phyloP scores from a whole-genome alignment of 2,797 vertebrate species.

The Tokudaia tokunoshimensis region DNA sequence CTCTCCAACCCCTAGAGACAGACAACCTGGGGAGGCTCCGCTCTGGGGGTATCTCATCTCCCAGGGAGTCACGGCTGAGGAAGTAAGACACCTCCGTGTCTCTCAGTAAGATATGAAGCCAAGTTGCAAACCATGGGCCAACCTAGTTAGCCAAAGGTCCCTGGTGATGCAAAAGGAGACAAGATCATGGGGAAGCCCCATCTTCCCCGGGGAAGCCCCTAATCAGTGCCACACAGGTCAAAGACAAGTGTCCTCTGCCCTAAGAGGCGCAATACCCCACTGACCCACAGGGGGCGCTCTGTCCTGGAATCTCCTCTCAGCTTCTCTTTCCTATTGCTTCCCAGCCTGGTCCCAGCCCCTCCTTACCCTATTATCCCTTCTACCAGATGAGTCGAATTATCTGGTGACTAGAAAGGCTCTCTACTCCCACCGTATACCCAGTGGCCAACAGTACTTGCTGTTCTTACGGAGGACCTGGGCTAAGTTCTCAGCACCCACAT shows the following conservation, averaged over 20 bases:
- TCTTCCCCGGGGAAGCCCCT: background rate
- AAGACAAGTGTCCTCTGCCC: background rate
- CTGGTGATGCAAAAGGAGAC: background rate
- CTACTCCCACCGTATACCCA: background rate
- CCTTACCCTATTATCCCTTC: background rate
- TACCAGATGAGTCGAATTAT: constrained; percentile 69
- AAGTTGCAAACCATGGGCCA: background rate
- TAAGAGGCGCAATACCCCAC: background rate
- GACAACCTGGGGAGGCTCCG: background rate
- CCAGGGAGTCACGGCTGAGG: background rate
- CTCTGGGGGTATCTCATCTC: background rate
- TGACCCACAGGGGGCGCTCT: accelerated
- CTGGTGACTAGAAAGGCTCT: background rate
- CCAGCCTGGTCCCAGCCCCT: too few relatives aligned
- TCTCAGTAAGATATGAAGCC: background rate
- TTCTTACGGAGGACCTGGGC: background rate
- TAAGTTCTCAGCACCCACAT: background rate
- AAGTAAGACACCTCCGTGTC: background rate
- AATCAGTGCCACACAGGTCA: background rate
- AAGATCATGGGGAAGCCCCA: background rate
- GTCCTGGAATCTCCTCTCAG: accelerated
- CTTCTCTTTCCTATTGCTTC: background rate
- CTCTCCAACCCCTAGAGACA: background rate
- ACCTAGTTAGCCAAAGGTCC: background rate
- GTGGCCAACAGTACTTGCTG: background rate